Evolutionary conservation across 1,140 invertebrate species (phyloP).

Genomic region (Drosophila pseudoobscura): DNA sequence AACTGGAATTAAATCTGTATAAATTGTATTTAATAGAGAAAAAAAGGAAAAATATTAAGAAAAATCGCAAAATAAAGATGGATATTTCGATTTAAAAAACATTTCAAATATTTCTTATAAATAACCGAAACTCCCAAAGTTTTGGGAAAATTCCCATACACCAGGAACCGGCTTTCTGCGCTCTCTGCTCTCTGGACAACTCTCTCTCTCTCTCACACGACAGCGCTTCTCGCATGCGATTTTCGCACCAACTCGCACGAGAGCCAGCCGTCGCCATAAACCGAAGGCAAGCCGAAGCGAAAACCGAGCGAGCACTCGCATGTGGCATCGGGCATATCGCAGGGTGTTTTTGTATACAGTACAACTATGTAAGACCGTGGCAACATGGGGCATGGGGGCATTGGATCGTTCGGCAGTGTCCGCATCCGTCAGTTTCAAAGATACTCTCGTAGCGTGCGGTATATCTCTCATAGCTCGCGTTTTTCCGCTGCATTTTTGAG

Average conservation of each 20-base stretch:
- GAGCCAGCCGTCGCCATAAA: conserved; percentile 5
- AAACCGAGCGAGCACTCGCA: background rate
- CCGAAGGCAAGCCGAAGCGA: conserved; percentile 13
- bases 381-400: too few relatives aligned
- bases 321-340: too few relatives aligned
- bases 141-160: conserved; percentile 18
- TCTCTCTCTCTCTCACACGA: background rate
- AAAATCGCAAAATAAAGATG: too few relatives aligned
- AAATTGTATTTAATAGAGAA: background rate
- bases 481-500: background rate
- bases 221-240: conserved; percentile 62
- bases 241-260: background rate
- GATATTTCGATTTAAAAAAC: too few relatives aligned
- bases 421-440: conserved; percentile 42
- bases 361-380: too few relatives aligned
- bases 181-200: background rate
- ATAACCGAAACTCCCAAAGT: background rate
- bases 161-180: conserved; percentile 17
- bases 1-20: background rate
- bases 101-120: background rate
- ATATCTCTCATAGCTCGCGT: background rate
- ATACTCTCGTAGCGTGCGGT: conserved; percentile 63
- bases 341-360: too few relatives aligned
- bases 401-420: too few relatives aligned
- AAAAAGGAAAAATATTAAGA: too few relatives aligned